Base-by-base conservation (phyloP, 2,888 invertebrate genomes). In the Cremastinae sp. region DNA sequence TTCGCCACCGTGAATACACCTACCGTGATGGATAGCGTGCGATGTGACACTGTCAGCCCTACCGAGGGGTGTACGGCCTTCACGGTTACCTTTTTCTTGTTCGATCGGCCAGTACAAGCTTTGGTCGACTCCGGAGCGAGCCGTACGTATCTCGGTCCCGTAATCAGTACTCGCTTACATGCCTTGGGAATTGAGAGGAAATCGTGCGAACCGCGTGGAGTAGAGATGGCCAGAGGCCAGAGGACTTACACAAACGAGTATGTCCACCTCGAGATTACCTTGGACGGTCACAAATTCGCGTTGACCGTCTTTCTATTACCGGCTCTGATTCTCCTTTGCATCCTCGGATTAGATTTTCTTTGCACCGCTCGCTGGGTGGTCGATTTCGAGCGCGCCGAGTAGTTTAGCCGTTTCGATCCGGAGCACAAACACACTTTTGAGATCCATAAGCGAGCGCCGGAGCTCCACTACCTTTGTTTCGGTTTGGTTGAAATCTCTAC, bases 51-150 rank as follows among this genome's bases (percentile, higher is more conserved):
- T 3, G 5, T 28, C 28, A 2, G 28, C 28, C 5, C 28, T 28
- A 28, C 28, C 2, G 28, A 28, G 2, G 28, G 28, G 5, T 28
- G 28, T 28, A 28, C 28, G 2, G 28, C 28, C 5, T 28, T 28
- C 28, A 3, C 5, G 5, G 28, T 28, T 28, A 2, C 2, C 5
- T 28, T 28, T 5, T 28, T 28, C 2, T 5, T 28, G 45, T 8
- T 61, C 59, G 9, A 12, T 0, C 20, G 36, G 12, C 47, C 56
- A 0, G 9, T 56, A 0, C 16, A 36, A 12, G 66, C 66, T 0
- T 10, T 68, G 1, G 36, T 68, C 14, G 56, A 68, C n/a, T 56
- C 66, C 2, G 66, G 66, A 0, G 56, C 66, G 1, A 68, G 66
- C 10, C 36, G 47, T 36, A 64, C 62, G 2, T 62, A 36, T 12